phyloP scores from a whole-genome alignment of 2,888 invertebrate genomes.

The Andrena marginata region DNA sequence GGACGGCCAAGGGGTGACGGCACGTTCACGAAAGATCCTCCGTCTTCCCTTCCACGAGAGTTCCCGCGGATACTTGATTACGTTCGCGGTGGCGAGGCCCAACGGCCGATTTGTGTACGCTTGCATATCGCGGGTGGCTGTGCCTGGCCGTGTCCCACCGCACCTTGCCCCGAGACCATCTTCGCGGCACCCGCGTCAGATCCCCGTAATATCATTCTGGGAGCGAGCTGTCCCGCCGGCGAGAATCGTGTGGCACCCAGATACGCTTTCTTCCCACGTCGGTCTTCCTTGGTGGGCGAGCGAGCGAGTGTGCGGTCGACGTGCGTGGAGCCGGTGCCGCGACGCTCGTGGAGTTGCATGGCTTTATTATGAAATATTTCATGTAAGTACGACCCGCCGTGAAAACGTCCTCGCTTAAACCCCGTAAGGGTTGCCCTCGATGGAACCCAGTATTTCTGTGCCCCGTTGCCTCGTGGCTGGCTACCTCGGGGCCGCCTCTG shows the following conservation, averaged over 20 bases:
- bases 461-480: conserved; percentile 43
- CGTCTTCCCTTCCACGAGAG: conserved; percentile 20
- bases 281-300: conserved; percentile 40
- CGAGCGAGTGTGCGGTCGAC: conserved; percentile 30
- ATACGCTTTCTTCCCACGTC: conserved; percentile 16
- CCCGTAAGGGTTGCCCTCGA: conserved; percentile 1
- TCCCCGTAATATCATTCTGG: not conserved
- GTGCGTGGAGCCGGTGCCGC: conserved; percentile 19
- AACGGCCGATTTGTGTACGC: not conserved
- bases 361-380: conserved; percentile 69
- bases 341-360: conserved; percentile 48
- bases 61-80: conserved; percentile 54
- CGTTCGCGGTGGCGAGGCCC: not conserved
- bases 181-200: conserved; percentile 21
- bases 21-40: conserved; percentile 50
- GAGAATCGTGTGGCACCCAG: conserved; percentile 25
- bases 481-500: conserved; percentile 2
- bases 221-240: not conserved
- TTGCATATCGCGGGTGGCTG: conserved; percentile 38
- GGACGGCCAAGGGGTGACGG: conserved; percentile 78
- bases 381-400: conserved; percentile 64
- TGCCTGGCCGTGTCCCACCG: conserved; percentile 1
- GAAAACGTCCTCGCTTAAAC: not conserved
- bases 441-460: conserved; percentile 10
- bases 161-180: not conserved